Evolutionary conservation across 2,113 vertebrate species (phyloP), one percentile per base, ranked within the genome.

Genomic region (Pollachius pollachius): DNA sequence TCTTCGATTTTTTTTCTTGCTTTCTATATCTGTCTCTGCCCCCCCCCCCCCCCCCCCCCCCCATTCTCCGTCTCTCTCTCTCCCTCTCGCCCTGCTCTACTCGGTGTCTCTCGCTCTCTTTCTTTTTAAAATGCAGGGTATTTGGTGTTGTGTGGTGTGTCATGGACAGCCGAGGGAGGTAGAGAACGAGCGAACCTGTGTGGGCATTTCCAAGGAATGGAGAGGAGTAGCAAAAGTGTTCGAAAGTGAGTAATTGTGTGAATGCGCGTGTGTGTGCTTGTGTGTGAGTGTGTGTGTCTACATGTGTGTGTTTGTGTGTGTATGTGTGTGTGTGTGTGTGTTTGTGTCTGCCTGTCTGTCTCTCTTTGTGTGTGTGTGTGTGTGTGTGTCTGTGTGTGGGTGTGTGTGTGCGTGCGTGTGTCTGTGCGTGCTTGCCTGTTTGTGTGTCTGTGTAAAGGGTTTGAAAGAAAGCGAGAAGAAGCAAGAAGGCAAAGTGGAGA

Each of bases 151-250:
- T 77, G 72, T 77, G 62, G 30, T 52, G 19, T 71, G 37, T 68
- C 68, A 54, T 67, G 18, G 60, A 74, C 71, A 71, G 73, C 59
- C 73, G 64, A 67, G 54, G 68, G 63, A 66, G 48, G 69, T 69
- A 71, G 59, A 52, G 41, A 67, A 64, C 30, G 73, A 54, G 62
- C 60, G 62, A 48, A 64, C 11, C 4, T 59, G 19, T 15, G 73
- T 84, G 69, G 82, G 81, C 41, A 13, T 78, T 84, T 76, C 68
- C 62, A 21, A 68, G 66, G 70, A 54, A 65, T 58, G 64, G 52
- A 73, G 23, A 34, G 15, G 27, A 63, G 23, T 30, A 30, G 23
- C 7, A 30, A 48, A 34, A 34, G 62, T 63, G 13, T 9, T 19
- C 18, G 3, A 61, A 23, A n/a, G 54, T n/a, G 54, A 57, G 54